A percentile compares a stretch with the other conserved stretches of the same genome.
Conservation (phyloP, 2,888 invertebrate species). For the Lasioglossum zephyrum region DNA sequence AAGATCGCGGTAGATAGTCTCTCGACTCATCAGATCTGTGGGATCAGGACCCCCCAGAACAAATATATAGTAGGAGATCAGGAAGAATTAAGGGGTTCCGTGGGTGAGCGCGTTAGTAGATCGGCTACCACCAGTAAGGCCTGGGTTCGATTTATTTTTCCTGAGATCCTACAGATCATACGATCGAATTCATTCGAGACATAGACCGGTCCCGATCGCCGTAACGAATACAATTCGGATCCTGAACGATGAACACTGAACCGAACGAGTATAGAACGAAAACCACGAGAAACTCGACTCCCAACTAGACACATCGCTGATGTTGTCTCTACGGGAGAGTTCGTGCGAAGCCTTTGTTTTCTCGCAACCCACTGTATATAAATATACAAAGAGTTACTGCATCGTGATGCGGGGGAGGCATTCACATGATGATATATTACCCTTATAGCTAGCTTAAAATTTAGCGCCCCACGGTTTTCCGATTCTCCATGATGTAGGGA, state of each 20-base stretch:
- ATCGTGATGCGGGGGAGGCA: constrained; percentile 16
- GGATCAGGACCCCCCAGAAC: too few species aligned
- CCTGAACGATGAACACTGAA: constrained; percentile 7
- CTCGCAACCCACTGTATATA: not conserved
- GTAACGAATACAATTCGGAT: not conserved
- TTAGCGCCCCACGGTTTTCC: not conserved
- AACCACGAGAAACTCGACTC: not conserved
- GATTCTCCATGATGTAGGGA: not conserved
- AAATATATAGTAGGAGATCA: too few species aligned
- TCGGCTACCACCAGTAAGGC: too few species aligned
- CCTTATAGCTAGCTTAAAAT: not conserved
- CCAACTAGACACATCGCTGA: too few species aligned
- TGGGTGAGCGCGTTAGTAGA: too few species aligned
- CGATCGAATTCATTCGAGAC: not conserved
- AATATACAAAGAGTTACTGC: not conserved
- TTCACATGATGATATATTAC: not conserved
- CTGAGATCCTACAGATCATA: not conserved
- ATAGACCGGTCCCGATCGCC: not conserved
- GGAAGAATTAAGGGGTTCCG: too few species aligned
- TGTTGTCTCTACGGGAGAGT: not conserved
- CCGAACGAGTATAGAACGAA: constrained; percentile 8
- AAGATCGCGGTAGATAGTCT: not conserved
- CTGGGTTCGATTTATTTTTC: too few species aligned
- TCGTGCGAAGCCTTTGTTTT: not conserved
- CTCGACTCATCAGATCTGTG: not conserved